Percentiles rank a stretch among this genome's conserved stretches.
Conservation (phyloP, 2,797 vertebrate genomes). For the Sciurus vulgaris region DNA sequence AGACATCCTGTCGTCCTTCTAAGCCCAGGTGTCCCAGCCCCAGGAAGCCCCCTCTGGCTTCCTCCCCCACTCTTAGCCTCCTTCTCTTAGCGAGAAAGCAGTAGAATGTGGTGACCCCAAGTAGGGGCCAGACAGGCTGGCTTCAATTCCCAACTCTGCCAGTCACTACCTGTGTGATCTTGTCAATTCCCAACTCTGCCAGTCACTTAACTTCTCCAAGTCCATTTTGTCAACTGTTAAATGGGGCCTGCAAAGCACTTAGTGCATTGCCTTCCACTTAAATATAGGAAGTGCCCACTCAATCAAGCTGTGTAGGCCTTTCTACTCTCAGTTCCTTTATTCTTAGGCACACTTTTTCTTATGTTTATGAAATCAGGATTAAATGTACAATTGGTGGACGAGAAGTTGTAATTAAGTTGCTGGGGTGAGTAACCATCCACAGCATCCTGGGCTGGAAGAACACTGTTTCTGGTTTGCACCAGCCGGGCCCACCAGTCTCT, state of each 20-base stretch:
- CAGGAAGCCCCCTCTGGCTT: background rate
- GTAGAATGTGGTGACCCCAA: background rate
- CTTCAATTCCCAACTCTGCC: background rate
- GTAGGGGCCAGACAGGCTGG: background rate
- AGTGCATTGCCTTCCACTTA: background rate
- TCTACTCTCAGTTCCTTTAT: background rate
- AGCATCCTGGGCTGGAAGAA: background rate
- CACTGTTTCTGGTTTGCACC: background rate
- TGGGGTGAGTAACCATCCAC: background rate
- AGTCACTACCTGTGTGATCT: background rate
- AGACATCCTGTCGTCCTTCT: background rate
- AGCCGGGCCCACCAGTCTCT: background rate
- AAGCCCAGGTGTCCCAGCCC: background rate
- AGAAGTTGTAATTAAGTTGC: background rate
- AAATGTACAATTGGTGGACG: background rate
- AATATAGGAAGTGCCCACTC: background rate
- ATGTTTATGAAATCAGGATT: background rate
- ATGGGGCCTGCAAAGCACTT: background rate
- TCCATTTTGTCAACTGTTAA: slow-evolving; percentile 30
- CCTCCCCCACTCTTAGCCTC: background rate
- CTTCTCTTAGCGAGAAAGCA: background rate
- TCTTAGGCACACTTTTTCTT: background rate
- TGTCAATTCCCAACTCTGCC: background rate
- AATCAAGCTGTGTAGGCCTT: background rate
- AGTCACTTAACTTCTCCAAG: background rate